Percentiles rank a stretch among this genome's conserved stretches.
Evolutionary conservation across 2,113 vertebrate species (phyloP).

Genomic region (Hyperoodon ampullatus): DNA sequence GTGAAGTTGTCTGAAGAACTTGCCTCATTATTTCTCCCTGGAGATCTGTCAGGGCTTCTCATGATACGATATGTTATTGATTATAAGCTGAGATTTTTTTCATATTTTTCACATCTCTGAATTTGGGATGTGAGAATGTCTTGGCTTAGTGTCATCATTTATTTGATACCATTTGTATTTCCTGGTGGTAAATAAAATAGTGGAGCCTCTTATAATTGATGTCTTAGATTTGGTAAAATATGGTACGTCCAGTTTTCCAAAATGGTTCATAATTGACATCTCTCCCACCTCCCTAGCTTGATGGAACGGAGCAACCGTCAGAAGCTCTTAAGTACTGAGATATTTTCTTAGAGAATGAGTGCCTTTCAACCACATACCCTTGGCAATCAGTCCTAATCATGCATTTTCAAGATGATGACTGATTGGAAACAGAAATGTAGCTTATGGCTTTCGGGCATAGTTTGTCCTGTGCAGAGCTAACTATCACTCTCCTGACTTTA

Average conservation of each 20-base stretch:
- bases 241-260: background rate
- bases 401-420: background rate
- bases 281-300: background rate
- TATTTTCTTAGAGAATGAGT: background rate
- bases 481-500: background rate
- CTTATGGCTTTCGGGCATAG: background rate
- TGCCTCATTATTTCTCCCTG: background rate
- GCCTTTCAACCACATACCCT: background rate
- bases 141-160: background rate
- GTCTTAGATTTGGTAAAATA: conserved; percentile 2
- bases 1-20: background rate
- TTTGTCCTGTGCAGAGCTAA: background rate
- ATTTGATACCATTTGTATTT: background rate
- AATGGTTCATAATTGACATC: background rate
- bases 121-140: background rate
- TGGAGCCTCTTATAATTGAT: background rate
- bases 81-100: background rate
- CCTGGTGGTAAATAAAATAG: background rate
- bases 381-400: background rate
- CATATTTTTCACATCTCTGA: background rate
- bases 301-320: background rate
- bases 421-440: background rate
- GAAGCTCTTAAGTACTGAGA: background rate
- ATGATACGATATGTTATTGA: background rate
- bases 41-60: background rate